Evolutionary conservation across 1,140 invertebrate species (phyloP).

Genomic region (Bemisia tabaci): DNA sequence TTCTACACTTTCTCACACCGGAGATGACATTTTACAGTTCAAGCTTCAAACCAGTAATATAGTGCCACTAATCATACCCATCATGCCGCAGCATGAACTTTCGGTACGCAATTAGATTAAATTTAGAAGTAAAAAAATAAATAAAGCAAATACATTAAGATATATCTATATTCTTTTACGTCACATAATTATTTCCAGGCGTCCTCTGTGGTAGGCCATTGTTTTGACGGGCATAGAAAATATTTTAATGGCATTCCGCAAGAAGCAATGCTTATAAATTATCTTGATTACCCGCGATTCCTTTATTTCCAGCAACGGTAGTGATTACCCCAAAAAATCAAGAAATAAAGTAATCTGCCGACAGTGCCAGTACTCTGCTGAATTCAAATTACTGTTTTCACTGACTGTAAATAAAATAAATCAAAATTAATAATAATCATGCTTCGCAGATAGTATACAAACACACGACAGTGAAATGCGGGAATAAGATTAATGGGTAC

Average conservation of each 20-base stretch:
- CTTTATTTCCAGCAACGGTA: not conserved
- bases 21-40: not conserved
- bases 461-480: not conserved
- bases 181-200: too few species aligned
- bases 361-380: too few species aligned
- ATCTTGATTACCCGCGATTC: not conserved
- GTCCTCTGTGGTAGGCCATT: not conserved
- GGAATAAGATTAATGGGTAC: not conserved
- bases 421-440: not conserved
- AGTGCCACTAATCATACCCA: not conserved
- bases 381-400: too few species aligned
- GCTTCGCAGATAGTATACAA: not conserved
- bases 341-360: too few species aligned
- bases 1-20: too few species aligned
- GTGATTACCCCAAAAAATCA: not conserved
- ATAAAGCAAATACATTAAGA: not conserved
- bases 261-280: too few species aligned
- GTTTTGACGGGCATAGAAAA: not conserved
- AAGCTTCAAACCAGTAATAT: not conserved
- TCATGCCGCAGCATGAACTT: not conserved
- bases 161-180: too few species aligned
- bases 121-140: not conserved
- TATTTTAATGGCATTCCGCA: not conserved
- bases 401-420: not conserved
- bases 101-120: not conserved